phyloP scores from a whole-genome alignment of 2,797 vertebrate genomes.

The Sebastes ruberrimus region DNA sequence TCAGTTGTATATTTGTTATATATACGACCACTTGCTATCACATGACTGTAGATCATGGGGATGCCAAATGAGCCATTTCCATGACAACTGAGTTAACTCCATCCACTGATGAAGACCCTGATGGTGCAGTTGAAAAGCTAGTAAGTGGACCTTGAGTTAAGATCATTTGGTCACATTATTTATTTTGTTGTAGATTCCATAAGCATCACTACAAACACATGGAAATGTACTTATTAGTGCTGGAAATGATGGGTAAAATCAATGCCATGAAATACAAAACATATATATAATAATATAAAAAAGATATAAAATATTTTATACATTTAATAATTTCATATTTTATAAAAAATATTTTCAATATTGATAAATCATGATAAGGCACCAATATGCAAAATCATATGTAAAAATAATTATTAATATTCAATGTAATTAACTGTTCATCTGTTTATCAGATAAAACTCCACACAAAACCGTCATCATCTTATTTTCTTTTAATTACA shows the following conservation, averaged over 20 bases:
- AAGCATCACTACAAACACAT: background rate
- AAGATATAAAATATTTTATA: too few relatives aligned
- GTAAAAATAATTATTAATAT: background rate
- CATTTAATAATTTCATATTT: too few relatives aligned
- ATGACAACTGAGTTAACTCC: background rate
- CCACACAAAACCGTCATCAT: background rate
- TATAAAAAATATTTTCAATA: background rate
- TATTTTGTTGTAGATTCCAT: background rate
- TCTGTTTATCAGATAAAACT: background rate
- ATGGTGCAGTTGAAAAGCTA: background rate
- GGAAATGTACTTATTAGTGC: background rate
- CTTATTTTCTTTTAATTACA: background rate
- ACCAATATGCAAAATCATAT: background rate
- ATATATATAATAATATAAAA: background rate
- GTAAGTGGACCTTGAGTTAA: background rate
- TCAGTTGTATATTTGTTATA: background rate
- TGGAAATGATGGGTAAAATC: background rate
- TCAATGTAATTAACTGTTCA: background rate
- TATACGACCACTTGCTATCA: background rate
- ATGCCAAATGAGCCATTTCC: background rate
- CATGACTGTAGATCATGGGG: background rate
- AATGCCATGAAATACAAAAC: background rate
- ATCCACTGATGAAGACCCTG: background rate
- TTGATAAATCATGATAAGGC: background rate
- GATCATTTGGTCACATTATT: background rate